Evolutionary conservation across 2,797 vertebrate species (phyloP).

Genomic region (Enoplosus armatus): DNA sequence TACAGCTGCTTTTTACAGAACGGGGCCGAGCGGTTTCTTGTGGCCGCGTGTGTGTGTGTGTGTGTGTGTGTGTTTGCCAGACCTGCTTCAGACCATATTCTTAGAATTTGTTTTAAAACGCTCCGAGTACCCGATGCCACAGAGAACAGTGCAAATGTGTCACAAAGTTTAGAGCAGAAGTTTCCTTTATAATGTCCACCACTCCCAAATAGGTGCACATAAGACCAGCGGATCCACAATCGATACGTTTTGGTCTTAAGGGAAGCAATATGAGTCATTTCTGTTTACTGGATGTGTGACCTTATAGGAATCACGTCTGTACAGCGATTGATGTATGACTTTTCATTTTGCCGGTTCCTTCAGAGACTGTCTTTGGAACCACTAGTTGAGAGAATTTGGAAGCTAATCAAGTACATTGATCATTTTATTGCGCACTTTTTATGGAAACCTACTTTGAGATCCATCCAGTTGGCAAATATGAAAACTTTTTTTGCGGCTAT

Average conservation of each 20-base stretch:
- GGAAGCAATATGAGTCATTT: neutral
- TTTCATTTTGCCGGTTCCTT: neutral
- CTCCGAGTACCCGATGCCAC: conserved; percentile 8
- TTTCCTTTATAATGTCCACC: conserved; percentile 17
- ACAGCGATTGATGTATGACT: neutral
- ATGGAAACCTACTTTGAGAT: neutral
- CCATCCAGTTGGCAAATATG: conserved; percentile 2
- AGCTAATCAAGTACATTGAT: neutral
- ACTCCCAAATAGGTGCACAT: neutral
- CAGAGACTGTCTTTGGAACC: neutral
- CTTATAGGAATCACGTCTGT: neutral
- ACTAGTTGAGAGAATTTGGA: neutral
- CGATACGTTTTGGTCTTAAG: neutral
- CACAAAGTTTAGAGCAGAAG: conserved; percentile 11
- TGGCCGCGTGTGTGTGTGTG: too few relatives aligned
- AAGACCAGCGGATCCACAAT: neutral
- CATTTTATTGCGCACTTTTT: neutral
- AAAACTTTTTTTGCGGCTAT: neutral
- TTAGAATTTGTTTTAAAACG: conserved; percentile 42
- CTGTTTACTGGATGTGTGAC: neutral
- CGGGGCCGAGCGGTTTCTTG: conserved; percentile 29
- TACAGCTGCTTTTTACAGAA: conserved; percentile 71
- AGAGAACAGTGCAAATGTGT: conserved; percentile 20
- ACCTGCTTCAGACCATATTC: conserved; percentile 43
- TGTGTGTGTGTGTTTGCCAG: conserved; percentile 44